Conservation (phyloP, 2,113 vertebrate species). For the Hydrochoerus hydrochaeris region DNA sequence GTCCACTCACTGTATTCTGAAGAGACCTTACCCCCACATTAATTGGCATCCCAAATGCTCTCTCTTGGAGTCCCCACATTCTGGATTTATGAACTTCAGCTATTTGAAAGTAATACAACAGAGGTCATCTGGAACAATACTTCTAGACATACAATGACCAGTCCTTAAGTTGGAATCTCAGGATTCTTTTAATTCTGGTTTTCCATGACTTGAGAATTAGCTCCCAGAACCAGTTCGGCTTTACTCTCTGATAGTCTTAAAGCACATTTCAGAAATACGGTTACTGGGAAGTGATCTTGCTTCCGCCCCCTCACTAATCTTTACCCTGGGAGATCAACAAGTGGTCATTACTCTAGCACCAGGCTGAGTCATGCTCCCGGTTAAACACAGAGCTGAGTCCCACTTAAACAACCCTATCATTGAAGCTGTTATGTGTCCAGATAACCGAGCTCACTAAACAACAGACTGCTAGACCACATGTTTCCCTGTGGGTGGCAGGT, state of each 20-base stretch:
- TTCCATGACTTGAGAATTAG: background rate
- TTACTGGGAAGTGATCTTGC: background rate
- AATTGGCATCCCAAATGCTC: background rate
- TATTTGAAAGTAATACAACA: background rate
- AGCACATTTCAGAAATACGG: background rate
- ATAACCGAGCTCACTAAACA: background rate
- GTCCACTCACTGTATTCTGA: background rate
- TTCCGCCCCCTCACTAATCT: background rate
- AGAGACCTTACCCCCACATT: background rate
- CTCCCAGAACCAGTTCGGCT: background rate
- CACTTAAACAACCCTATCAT: background rate
- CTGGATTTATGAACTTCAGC: background rate
- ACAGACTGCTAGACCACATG: background rate
- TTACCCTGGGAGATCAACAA: conserved; percentile 10
- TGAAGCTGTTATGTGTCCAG: background rate
- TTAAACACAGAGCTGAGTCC: background rate
- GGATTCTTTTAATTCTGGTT: background rate
- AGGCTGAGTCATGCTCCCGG: conserved; percentile 5
- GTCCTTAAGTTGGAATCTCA: background rate
- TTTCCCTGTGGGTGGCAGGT: background rate
- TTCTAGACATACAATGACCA: background rate
- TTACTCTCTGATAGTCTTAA: background rate
- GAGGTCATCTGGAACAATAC: background rate
- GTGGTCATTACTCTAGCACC: conserved; percentile 57
- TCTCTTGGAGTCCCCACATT: background rate